Conservation (phyloP, 1,140 invertebrate species). For the Aleiodes sp. region DNA sequence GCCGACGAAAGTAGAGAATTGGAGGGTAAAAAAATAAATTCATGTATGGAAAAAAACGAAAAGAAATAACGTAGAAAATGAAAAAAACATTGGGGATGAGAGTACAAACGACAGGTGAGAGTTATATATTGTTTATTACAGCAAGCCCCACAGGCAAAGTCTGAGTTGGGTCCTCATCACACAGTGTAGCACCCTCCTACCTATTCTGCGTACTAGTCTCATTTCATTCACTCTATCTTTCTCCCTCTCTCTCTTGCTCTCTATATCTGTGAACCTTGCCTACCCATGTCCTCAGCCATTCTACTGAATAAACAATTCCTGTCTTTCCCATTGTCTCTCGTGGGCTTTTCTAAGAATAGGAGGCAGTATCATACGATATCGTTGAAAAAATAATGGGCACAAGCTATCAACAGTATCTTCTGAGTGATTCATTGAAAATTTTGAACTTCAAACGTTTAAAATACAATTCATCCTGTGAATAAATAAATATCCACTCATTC, state of each 20-base stretch:
- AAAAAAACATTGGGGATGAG: background rate
- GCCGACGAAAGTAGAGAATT: too few species aligned
- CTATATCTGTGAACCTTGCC: background rate
- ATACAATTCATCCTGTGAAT: too few species aligned
- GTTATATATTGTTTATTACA: slow-evolving; percentile 9
- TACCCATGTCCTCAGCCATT: slow-evolving; percentile 1
- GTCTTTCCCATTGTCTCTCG: background rate
- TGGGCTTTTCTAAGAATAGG: background rate
- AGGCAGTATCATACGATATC: background rate
- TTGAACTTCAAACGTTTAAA: background rate
- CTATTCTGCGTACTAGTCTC: background rate
- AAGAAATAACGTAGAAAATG: too few species aligned
- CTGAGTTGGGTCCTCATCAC: background rate
- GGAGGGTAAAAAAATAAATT: background rate
- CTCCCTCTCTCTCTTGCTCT: too few species aligned
- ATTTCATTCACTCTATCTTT: slow-evolving; percentile 3
- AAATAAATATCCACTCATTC: too few species aligned
- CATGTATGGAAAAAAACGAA: too few species aligned
- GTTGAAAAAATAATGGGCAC: background rate
- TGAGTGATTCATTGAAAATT: background rate
- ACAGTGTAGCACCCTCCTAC: background rate
- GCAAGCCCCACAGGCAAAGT: background rate
- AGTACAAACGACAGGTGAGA: background rate
- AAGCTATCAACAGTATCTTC: background rate
- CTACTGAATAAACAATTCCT: slow-evolving; percentile 9